Evolutionary conservation across 2,797 vertebrate genomes (phyloP).

Genomic region (Scarus forsteni): DNA sequence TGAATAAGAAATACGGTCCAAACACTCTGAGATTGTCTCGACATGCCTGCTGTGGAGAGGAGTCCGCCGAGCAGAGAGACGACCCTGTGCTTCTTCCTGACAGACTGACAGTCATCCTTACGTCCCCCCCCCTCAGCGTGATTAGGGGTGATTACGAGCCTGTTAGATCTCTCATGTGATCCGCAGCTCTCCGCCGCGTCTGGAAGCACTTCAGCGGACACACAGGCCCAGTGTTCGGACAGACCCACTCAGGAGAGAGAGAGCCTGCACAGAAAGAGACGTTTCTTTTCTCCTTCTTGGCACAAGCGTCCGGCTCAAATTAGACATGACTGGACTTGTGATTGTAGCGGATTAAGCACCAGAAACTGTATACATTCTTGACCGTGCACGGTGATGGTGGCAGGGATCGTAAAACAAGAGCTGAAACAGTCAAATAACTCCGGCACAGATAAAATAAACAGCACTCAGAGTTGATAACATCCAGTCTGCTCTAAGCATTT

Average conservation of each 20-base stretch:
- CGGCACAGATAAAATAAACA: conserved; percentile 52
- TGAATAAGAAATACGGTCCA: conserved; percentile 37
- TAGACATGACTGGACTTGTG: conserved; percentile 37
- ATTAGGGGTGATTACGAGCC: conserved; percentile 77
- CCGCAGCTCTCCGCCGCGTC: conserved; percentile 61
- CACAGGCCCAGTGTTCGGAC: conserved; percentile 63
- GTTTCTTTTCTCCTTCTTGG: conserved; percentile 45
- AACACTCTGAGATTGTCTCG: conserved; percentile 32
- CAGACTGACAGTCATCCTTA: conserved; percentile 54
- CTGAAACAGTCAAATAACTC: conserved; percentile 48
- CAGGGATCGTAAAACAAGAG: conserved; percentile 46
- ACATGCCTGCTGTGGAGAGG: conserved; percentile 33
- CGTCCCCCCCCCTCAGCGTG: conserved; percentile 48
- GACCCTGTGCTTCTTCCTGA: conserved; percentile 32
- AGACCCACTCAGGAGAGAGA: conserved; percentile 47
- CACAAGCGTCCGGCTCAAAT: conserved; percentile 46
- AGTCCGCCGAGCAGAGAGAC: conserved; percentile 3
- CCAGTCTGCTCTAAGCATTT: conserved; percentile 39
- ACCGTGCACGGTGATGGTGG: conserved; percentile 28
- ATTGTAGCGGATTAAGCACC: conserved; percentile 43
- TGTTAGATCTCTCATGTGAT: conserved; percentile 68
- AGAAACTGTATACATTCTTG: conserved; percentile 46
- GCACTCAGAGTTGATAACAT: conserved; percentile 41
- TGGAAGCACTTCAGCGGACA: conserved; percentile 82
- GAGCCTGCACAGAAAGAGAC: conserved; percentile 16